phyloP scores from a whole-genome alignment of 2,113 vertebrate genomes.

The Cepphus grylle region DNA sequence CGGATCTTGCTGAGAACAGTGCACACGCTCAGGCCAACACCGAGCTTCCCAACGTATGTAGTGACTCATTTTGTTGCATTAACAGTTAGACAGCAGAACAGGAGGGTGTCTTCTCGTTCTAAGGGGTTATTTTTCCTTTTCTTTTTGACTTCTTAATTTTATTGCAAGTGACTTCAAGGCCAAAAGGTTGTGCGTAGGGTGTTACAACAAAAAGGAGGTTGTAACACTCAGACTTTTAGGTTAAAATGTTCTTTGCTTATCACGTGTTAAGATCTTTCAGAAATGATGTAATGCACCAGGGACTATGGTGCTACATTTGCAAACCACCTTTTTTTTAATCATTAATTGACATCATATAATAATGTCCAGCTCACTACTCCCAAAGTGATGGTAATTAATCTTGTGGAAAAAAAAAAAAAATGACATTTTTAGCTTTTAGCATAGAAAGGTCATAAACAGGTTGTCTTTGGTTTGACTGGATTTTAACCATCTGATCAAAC shows the following conservation, averaged over 20 bases:
- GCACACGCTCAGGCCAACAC: neutral
- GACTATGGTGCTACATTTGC: conserved; percentile 27
- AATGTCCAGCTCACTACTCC: conserved; percentile 42
- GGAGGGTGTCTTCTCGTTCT: neutral
- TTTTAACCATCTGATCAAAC: conserved; percentile 45
- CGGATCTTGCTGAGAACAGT: neutral
- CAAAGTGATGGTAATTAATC: conserved; percentile 49
- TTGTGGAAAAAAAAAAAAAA: neutral
- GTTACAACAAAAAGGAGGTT: conserved; percentile 39
- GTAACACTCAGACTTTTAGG: conserved; percentile 51
- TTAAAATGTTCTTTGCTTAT: conserved; percentile 54
- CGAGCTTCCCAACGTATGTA: neutral
- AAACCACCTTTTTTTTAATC: conserved; percentile 57
- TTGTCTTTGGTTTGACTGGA: conserved; percentile 38
- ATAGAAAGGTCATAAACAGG: conserved; percentile 34
- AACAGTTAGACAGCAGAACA: neutral
- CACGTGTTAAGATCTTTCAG: conserved; percentile 46
- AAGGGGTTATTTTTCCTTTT: conserved; percentile 9
- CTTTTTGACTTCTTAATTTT: conserved; percentile 33
- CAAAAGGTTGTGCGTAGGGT: conserved; percentile 17
- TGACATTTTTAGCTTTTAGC: conserved; percentile 32
- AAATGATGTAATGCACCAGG: conserved; percentile 36
- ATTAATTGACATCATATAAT: conserved; percentile 59
- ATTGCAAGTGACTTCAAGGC: conserved; percentile 30
- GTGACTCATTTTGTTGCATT: neutral